Conservation (phyloP, 2,888 invertebrate genomes). For the Halocaridina rubra region DNA sequence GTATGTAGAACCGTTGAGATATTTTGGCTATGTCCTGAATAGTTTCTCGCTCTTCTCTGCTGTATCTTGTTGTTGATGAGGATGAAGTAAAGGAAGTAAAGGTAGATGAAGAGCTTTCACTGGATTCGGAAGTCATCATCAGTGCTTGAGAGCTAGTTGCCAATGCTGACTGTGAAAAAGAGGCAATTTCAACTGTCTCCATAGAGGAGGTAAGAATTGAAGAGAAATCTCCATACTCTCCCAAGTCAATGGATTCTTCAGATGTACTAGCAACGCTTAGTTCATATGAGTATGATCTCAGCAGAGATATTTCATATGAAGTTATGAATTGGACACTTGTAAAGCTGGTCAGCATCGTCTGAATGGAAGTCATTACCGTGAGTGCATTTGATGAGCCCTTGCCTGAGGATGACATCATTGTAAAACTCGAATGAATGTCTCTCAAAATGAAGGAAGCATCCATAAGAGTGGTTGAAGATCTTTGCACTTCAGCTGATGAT, state of each 20-base stretch:
- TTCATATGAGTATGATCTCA: background rate
- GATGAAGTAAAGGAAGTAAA: background rate
- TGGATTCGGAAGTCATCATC: background rate
- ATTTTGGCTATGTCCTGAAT: background rate
- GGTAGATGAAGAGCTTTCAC: background rate
- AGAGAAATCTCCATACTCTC: background rate
- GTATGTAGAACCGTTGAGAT: background rate
- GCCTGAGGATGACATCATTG: background rate
- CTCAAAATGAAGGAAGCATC: background rate
- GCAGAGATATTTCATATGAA: background rate
- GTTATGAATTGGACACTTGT: background rate
- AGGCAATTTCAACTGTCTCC: background rate
- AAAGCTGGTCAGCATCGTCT: background rate
- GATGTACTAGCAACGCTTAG: background rate
- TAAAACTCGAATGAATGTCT: background rate
- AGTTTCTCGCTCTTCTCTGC: background rate
- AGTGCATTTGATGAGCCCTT: background rate
- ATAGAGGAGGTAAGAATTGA: background rate
- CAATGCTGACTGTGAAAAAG: background rate
- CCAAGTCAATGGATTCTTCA: background rate
- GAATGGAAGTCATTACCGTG: background rate
- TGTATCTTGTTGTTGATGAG: background rate
- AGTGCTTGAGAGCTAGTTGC: background rate
- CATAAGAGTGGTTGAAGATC: background rate
- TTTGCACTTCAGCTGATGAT: background rate